These are phyloP conservation scores for Agrotis ipsilon DNA, from an alignment of 2,888 invertebrate species.

Conservation along the genomic window DNA sequence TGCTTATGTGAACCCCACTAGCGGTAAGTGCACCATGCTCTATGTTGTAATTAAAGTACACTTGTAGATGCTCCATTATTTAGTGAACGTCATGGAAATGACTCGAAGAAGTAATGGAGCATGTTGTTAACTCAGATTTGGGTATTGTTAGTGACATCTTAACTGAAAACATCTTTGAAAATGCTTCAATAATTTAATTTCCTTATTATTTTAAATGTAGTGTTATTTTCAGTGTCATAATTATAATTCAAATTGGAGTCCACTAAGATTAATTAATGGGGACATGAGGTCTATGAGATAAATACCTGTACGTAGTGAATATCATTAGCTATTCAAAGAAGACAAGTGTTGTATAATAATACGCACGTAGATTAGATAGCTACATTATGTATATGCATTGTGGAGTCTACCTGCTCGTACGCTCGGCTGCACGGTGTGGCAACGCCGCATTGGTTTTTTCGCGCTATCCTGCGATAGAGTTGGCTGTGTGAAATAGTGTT, in stretches of 20 bases:
- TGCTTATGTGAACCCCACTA: slow-evolving; percentile 91
- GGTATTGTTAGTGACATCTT: slow-evolving; percentile 21
- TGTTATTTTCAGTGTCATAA: slow-evolving; percentile 56
- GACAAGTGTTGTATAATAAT: slow-evolving; percentile 87
- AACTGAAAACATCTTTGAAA: slow-evolving; percentile 3
- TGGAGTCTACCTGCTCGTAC: slow-evolving; percentile 86
- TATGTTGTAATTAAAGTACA: slow-evolving; percentile 43
- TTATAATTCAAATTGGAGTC: slow-evolving; percentile 78
- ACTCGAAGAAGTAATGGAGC: slow-evolving; percentile 28
- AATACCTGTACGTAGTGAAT: slow-evolving; percentile 60
- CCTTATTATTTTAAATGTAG: slow-evolving; percentile 7
- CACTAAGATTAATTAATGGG: slow-evolving; percentile 74
- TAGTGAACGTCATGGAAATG: slow-evolving; percentile 39
- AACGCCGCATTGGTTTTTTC: slow-evolving; percentile 88
- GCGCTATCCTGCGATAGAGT: slow-evolving; percentile 86
- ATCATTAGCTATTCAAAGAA: slow-evolving; percentile 77
- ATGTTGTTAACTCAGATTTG: slow-evolving; percentile 13
- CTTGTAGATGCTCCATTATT: slow-evolving; percentile 37
- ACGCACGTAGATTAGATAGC: slow-evolving; percentile 73
- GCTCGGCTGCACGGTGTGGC: slow-evolving; percentile 88
- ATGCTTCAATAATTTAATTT: slow-evolving; percentile 3
- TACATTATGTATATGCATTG: slow-evolving; percentile 79
- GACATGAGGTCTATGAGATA: slow-evolving; percentile 83
- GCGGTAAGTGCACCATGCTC: slow-evolving; percentile 87
- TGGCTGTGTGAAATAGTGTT: slow-evolving; percentile 81